A percentile compares a stretch with the other conserved stretches of the same genome.
Conservation (phyloP, 1,140 invertebrate genomes). For the Drosophila jambulina region DNA sequence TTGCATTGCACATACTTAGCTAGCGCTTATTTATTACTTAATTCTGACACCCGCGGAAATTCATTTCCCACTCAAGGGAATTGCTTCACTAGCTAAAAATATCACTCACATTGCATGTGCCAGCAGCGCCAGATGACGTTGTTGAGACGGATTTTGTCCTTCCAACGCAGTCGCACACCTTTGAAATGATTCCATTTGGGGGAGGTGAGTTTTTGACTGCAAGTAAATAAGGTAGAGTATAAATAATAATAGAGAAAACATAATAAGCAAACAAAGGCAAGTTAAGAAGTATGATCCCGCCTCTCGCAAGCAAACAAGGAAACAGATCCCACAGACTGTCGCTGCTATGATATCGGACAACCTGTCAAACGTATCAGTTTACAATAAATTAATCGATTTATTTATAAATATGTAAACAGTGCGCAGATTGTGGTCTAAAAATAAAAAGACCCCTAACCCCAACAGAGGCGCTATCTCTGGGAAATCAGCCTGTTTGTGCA, state of each 20-base stretch:
- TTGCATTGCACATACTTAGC: background rate
- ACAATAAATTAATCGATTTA: conserved; percentile 53
- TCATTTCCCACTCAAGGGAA: background rate
- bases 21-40: conserved; percentile 1
- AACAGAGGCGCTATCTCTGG: conserved; percentile 20
- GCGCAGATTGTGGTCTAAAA: conserved; percentile 57
- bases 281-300: background rate
- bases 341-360: background rate
- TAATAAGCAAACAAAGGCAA: background rate
- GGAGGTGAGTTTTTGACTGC: conserved; percentile 98
- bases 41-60: background rate
- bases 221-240: conserved; percentile 85
- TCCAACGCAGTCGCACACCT: conserved; percentile 97
- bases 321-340: background rate
- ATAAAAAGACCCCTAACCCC: conserved; percentile 62
- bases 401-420: conserved; percentile 60
- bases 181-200: conserved; percentile 99
- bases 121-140: conserved; percentile 99
- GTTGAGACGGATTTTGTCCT: conserved; percentile 99
- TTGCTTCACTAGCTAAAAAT: conserved; percentile 6
- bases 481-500: conserved; percentile 49
- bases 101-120: conserved; percentile 99
- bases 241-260: background rate
- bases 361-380: conserved; percentile 25
- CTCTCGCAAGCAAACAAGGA: background rate